phyloP scores from a whole-genome alignment of 2,888 invertebrate genomes.

The Drosophila siamana region DNA sequence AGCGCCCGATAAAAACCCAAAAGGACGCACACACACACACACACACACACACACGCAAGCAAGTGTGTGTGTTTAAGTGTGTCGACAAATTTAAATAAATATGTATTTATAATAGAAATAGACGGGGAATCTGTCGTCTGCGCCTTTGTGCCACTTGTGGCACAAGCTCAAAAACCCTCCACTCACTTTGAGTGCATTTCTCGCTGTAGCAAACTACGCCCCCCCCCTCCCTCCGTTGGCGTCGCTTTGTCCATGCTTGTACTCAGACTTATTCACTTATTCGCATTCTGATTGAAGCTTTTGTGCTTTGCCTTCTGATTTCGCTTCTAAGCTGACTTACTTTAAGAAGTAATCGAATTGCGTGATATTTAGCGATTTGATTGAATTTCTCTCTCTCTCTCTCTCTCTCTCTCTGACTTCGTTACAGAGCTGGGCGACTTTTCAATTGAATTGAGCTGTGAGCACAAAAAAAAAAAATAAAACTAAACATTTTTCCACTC shows the following conservation, averaged over 20 bases:
- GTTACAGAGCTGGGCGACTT: too few species aligned
- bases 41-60: too few species aligned
- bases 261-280: background rate
- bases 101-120: slow-evolving; percentile 24
- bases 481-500: background rate
- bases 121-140: slow-evolving; percentile 4
- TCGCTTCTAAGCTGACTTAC: background rate
- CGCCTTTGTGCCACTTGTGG: slow-evolving; percentile 29
- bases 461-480: too few species aligned
- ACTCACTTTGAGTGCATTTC: slow-evolving; percentile 14
- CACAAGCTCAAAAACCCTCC: slow-evolving; percentile 1
- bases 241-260: background rate
- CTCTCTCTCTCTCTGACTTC: too few species aligned
- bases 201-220: slow-evolving; percentile 1
- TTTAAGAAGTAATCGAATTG: slow-evolving; percentile 4
- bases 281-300: background rate
- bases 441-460: too few species aligned
- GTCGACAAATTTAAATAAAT: slow-evolving; percentile 26
- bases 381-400: background rate
- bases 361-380: background rate
- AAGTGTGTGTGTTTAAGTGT: slow-evolving; percentile 9
- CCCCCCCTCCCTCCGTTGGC: background rate
- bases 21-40: slow-evolving; percentile 7
- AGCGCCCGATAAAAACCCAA: slow-evolving; percentile 30
- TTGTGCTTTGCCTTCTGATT: slow-evolving; percentile 4